Percentiles rank a stretch among this genome's conserved stretches.
phyloP scores from a whole-genome alignment of 2,113 vertebrate species.

The Gopherus flavomarginatus region DNA sequence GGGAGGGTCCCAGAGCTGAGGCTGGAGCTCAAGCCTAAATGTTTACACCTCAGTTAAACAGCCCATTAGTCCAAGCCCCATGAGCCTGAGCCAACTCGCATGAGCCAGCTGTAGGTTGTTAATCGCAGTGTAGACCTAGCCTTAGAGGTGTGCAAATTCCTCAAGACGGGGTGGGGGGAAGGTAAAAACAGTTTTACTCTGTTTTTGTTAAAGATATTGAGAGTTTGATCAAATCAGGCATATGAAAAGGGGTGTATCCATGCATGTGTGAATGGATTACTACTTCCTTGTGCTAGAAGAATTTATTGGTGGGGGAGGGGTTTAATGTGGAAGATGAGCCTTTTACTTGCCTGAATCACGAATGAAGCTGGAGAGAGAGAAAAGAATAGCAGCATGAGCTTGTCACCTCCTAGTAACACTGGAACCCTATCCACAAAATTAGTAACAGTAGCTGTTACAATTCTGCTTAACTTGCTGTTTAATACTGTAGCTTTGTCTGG shows the following conservation, averaged over 20 bases:
- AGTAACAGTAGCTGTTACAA: background rate
- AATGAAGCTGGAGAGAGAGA: background rate
- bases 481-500: background rate
- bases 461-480: background rate
- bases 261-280: background rate
- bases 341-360: background rate
- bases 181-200: background rate
- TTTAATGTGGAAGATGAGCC: accelerated
- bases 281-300: background rate
- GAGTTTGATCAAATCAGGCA: background rate
- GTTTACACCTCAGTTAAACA: background rate
- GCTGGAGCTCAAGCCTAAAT: background rate
- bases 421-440: background rate
- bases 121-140: background rate
- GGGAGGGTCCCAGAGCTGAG: background rate
- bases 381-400: background rate
- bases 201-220: background rate
- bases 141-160: background rate
- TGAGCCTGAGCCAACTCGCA: background rate
- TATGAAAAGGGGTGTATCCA: background rate
- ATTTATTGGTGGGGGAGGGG: background rate
- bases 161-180: background rate
- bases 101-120: background rate
- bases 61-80: background rate
- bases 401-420: accelerated